Base-by-base conservation (phyloP, 2,113 vertebrate genomes). In the Pachyramphus minor region DNA sequence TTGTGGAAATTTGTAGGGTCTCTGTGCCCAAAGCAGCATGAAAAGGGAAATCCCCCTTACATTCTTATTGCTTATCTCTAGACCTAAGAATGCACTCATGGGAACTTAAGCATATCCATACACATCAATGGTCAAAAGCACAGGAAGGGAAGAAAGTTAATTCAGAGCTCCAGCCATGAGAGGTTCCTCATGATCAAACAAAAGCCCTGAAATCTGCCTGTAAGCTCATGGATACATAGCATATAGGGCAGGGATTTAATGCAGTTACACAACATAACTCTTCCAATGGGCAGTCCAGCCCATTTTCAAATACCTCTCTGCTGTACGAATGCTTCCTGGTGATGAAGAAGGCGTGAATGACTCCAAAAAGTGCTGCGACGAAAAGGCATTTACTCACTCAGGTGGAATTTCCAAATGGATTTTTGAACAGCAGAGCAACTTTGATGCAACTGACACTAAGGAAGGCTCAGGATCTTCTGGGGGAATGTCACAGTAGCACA, bases 241-340 rank as follows among this genome's bases (percentile, higher is more conserved):
- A 64, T 60, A 87, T 1, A 67, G 69, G 64, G 69, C 76, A 96
- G 72, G 83, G 68, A 90, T 90, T 75, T 84, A 86, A 28, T 89
- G 60, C 21, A 68, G 76, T 96, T 96, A 66, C 76, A 63, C 90
- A 95, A 97, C 35, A 22, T 6, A 81, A 59, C 60, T 84, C 93
- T 84, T 60, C 56, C 0, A 0, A 56, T 60, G 52, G 56, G 85
- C 85, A 91, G 78, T 42, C 37, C 71, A 91, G 68, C 82, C 50
- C 67, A 86, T 75, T 94, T 92, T 89, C 87, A 96, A 94, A 94
- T 94, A 90, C 62, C 52, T 91, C 59, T 41, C 47, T 50, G 69
- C 76, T 47, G 39, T 44, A 78, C 83, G 90, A 95, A 84, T 23
- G 66, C 64, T 97, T 96, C 88, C 96, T 95, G 83, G 49, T 94